These are phyloP conservation scores for Pterostichus niger DNA, from an alignment of 2,888 invertebrate genomes.

Conservation along the genomic window DNA sequence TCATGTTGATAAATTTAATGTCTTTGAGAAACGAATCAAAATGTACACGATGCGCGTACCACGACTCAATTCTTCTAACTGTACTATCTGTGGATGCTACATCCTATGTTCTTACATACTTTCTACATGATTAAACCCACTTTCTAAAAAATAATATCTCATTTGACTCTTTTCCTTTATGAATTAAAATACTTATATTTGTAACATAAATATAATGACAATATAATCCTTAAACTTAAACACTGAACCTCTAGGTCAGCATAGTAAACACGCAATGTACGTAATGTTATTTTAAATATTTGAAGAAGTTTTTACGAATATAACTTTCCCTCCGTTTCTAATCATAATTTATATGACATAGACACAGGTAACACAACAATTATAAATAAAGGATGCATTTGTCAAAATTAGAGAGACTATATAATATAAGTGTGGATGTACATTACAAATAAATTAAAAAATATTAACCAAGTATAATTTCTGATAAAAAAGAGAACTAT, in stretches of 20 bases:
- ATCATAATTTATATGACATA: background rate
- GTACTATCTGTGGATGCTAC: background rate
- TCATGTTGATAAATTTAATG: constrained; percentile 70
- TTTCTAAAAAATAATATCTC: constrained; percentile 31
- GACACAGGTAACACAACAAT: background rate
- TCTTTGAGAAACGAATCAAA: background rate
- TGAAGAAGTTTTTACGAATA: background rate
- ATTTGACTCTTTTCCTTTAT: constrained; percentile 17
- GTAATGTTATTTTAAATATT: background rate
- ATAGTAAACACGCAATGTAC: constrained; percentile 10
- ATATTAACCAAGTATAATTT: too few species aligned
- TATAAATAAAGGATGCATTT: background rate
- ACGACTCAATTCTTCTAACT: constrained; percentile 21
- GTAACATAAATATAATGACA: constrained; percentile 5
- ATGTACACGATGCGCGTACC: too few species aligned
- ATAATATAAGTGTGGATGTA: too few species aligned
- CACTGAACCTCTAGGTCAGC: constrained; percentile 4
- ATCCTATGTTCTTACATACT: constrained; percentile 4
- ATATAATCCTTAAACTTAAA: constrained; percentile 42
- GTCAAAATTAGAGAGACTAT: too few species aligned
- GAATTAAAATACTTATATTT: constrained; percentile 17
- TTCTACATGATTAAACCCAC: constrained; percentile 48
- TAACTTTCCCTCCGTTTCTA: constrained; percentile 24
- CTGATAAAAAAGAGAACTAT: too few species aligned
- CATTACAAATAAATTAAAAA: too few species aligned